These are phyloP conservation scores for Falco cherrug DNA, from an alignment of 2,797 vertebrate genomes.

Conservation along the genomic window DNA sequence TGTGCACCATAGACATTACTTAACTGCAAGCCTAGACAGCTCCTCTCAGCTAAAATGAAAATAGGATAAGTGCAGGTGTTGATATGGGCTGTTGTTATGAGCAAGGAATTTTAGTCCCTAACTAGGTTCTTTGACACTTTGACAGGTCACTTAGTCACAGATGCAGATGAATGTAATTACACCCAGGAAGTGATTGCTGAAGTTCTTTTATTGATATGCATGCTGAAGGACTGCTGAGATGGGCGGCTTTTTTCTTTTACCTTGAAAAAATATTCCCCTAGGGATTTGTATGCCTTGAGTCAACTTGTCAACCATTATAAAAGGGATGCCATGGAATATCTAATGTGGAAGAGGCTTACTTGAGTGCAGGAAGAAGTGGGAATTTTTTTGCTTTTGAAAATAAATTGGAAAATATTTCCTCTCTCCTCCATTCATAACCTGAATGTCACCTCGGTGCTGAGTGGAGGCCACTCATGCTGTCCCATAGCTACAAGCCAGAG, in stretches of 20 bases:
- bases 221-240: neutral
- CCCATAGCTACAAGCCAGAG: neutral
- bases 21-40: neutral
- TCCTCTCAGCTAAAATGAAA: conserved; percentile 4
- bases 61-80: neutral
- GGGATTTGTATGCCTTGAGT: conserved; percentile 37
- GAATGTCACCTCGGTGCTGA: neutral
- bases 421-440: neutral
- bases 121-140: conserved; percentile 35
- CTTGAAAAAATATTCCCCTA: neutral
- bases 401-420: neutral
- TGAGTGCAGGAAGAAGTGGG: neutral
- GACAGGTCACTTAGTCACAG: conserved; percentile 63
- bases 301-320: conserved; percentile 46
- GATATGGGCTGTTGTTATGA: neutral
- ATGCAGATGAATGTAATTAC: conserved; percentile 57
- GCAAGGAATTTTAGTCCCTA: neutral
- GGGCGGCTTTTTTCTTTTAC: neutral
- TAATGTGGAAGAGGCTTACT: conserved; percentile 12
- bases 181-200: conserved; percentile 50
- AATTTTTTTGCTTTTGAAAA: neutral
- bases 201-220: conserved; percentile 53
- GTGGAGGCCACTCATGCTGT: neutral
- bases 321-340: conserved; percentile 27
- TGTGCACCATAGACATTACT: neutral